These are phyloP conservation scores for Drosophila suboccidentalis DNA, from an alignment of 2,888 invertebrate genomes.

Conservation along the genomic window DNA sequence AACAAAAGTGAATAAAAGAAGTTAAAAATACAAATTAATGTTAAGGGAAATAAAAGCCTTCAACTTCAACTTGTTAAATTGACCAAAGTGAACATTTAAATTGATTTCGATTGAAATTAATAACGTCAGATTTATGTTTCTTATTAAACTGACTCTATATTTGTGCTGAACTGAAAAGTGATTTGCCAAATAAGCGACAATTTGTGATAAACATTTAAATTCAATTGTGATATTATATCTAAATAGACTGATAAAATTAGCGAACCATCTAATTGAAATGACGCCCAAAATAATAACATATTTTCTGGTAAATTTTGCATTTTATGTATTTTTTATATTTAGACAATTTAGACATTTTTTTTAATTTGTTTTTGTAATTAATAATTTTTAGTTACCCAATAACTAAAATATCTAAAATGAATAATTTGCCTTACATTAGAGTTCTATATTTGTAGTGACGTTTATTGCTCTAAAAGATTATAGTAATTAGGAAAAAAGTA, in stretches of 20 bases:
- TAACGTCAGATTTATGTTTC: constrained; percentile 45
- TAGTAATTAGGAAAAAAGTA: background rate
- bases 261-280: constrained; percentile 59
- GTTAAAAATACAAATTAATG: constrained; percentile 5
- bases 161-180: constrained; percentile 24
- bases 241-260: constrained; percentile 61
- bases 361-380: background rate
- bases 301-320: constrained; percentile 77
- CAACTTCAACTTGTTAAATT: constrained; percentile 33
- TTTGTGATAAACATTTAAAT: constrained; percentile 54
- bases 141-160: constrained; percentile 13
- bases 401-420: background rate
- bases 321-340: background rate
- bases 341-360: background rate
- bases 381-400: background rate
- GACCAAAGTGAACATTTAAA: constrained; percentile 47
- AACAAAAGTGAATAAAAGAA: constrained; percentile 13
- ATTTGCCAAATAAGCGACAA: constrained; percentile 26
- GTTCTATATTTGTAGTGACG: background rate
- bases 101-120: constrained; percentile 64
- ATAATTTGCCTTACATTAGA: background rate
- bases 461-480: background rate
- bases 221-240: constrained; percentile 65
- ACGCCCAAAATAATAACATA: constrained; percentile 82
- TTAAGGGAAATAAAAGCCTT: constrained; percentile 22